These are phyloP conservation scores for Apis cerana DNA, from an alignment of 1,140 invertebrate genomes.

Conservation along the genomic window DNA sequence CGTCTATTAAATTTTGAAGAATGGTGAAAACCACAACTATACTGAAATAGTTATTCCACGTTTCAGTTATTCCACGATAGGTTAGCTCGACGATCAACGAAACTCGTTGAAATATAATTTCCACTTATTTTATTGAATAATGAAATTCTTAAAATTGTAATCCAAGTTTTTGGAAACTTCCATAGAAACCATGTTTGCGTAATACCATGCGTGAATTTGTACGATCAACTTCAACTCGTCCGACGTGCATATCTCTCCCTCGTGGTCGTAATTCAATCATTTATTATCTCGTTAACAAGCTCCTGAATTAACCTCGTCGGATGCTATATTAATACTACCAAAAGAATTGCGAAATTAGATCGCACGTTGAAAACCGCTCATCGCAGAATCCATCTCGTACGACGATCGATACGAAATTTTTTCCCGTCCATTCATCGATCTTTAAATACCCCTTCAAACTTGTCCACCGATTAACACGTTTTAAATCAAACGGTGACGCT, in stretches of 20 bases:
- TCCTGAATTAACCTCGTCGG: background rate
- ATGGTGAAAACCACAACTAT: background rate
- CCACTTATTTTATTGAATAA: no score
- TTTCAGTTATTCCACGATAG: background rate
- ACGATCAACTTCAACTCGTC: background rate
- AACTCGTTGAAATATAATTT: no score
- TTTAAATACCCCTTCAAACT: background rate
- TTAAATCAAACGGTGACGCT: background rate
- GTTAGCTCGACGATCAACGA: no score
- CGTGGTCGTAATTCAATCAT: background rate
- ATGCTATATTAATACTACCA: background rate
- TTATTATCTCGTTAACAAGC: background rate
- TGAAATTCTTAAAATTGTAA: background rate
- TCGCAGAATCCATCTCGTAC: no score
- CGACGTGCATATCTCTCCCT: background rate
- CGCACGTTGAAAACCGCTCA: no score
- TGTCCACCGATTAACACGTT: background rate
- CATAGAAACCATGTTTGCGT: no score
- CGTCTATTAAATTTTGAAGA: constrained; percentile 2
- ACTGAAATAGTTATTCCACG: background rate
- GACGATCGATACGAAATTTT: no score
- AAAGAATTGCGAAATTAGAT: background rate
- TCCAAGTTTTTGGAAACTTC: background rate
- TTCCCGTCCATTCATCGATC: no score
- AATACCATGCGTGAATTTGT: background rate